Percentiles rank a stretch among this genome's conserved stretches.
Conservation (phyloP, 2,113 vertebrate genomes). For the Campylomormyrus numenius region DNA sequence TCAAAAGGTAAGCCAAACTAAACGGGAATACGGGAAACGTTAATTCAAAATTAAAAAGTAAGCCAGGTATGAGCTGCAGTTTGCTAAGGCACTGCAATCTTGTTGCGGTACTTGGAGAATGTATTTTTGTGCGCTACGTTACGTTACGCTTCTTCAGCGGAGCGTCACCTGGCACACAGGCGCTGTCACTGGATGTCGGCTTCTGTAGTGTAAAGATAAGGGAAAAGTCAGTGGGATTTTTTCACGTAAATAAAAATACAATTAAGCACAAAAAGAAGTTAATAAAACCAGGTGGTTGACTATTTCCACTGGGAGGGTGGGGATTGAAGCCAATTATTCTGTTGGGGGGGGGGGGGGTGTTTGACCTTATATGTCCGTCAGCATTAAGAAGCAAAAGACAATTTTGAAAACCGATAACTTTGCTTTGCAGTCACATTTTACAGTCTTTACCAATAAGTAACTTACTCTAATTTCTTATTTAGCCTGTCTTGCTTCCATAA, state of each 20-base stretch:
- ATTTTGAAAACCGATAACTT: no score
- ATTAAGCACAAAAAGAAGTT: background rate
- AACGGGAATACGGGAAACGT: background rate
- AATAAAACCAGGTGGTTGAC: background rate
- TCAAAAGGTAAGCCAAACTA: background rate
- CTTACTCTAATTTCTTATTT: no score
- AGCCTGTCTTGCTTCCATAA: no score
- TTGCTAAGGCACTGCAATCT: no score
- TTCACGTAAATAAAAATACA: background rate
- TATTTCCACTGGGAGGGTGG: background rate
- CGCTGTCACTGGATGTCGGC: background rate
- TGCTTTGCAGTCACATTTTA: no score
- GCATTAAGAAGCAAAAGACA: no score
- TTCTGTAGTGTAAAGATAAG: background rate
- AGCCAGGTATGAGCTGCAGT: background rate
- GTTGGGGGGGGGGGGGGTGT: no score
- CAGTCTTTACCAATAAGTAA: no score
- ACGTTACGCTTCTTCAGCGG: no score
- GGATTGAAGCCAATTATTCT: no score
- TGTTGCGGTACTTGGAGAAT: no score
- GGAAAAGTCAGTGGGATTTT: background rate
- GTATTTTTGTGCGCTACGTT: no score
- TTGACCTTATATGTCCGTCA: background rate
- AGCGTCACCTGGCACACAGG: background rate
- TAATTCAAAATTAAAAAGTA: background rate